These are phyloP conservation scores for Rhodophaea formosa DNA, from an alignment of 2,888 invertebrate species.

Conservation along the genomic window DNA sequence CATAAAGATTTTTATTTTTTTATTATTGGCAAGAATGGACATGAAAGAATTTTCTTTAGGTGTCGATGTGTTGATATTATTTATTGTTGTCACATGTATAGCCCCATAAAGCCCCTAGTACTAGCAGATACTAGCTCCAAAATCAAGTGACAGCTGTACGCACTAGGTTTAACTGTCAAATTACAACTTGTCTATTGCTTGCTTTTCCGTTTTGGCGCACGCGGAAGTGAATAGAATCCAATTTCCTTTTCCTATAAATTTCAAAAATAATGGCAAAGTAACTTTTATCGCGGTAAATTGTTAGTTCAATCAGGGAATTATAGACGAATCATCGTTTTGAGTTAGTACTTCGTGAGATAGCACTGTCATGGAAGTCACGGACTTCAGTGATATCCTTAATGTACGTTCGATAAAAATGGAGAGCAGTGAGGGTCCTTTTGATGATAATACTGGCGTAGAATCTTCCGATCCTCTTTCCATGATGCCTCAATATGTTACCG, in stretches of 20 bases:
- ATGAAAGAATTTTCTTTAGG: too few relatives aligned
- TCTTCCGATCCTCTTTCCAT: constrained; percentile 57
- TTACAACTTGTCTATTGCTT: constrained; percentile 41
- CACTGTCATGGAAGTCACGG: constrained; percentile 63
- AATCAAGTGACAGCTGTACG: not conserved
- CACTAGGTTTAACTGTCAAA: not conserved
- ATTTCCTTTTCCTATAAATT: constrained; percentile 70
- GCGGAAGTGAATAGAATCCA: constrained; percentile 68
- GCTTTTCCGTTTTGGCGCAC: constrained; percentile 58
- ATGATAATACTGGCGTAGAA: constrained; percentile 50
- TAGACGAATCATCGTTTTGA: not conserved
- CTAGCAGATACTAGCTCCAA: not conserved
- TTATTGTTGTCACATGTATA: too few relatives aligned
- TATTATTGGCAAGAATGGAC: too few relatives aligned
- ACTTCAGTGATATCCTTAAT: constrained; percentile 67
- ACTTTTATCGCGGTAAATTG: constrained; percentile 32
- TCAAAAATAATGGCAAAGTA: constrained; percentile 47
- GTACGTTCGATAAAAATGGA: constrained; percentile 72
- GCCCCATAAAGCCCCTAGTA: too few relatives aligned
- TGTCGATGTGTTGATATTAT: too few relatives aligned
- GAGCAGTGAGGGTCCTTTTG: constrained; percentile 53
- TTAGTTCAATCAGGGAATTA: not conserved
- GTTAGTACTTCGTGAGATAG: not conserved
- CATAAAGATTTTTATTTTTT: too few relatives aligned
- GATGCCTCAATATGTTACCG: constrained; percentile 74